phyloP scores from a whole-genome alignment of 2,888 invertebrate genomes.

The Caenorhabditis auriculariae region DNA sequence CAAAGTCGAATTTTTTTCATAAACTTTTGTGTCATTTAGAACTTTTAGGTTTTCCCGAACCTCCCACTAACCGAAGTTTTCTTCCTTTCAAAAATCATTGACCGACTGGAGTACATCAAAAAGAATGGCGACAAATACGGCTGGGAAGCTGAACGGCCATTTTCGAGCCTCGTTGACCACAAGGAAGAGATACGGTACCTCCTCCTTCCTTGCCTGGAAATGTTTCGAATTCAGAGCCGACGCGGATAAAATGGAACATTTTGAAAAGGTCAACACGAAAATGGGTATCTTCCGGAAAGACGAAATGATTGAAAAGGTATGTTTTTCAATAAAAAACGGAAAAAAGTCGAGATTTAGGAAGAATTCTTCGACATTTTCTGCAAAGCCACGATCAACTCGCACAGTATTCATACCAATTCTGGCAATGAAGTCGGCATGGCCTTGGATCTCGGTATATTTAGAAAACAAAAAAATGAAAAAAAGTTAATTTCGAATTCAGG shows the following conservation, averaged over 20 bases:
- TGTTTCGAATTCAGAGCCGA: slow-evolving; percentile 28
- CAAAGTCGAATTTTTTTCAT: neutral
- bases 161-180: slow-evolving; percentile 44
- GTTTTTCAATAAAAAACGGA: neutral
- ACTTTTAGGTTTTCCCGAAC: slow-evolving; percentile 54
- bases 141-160: slow-evolving; percentile 53
- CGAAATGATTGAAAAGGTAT: slow-evolving; percentile 39
- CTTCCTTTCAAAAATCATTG: slow-evolving; percentile 56
- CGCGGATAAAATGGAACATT: slow-evolving; percentile 51
- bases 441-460: slow-evolving; percentile 50
- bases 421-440: slow-evolving; percentile 61
- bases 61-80: slow-evolving; percentile 61
- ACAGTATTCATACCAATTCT: slow-evolving; percentile 58
- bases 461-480: neutral
- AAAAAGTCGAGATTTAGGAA: slow-evolving; percentile 12
- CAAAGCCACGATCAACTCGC: slow-evolving; percentile 59
- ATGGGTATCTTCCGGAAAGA: slow-evolving; percentile 47
- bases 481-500: slow-evolving; percentile 9
- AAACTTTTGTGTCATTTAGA: no score
- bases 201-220: neutral
- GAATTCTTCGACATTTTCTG: slow-evolving; percentile 56
- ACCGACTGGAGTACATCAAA: slow-evolving; percentile 51
- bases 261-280: slow-evolving; percentile 55
- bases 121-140: slow-evolving; percentile 53
- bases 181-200: slow-evolving; percentile 47